Conservation (phyloP, 2,888 invertebrate genomes). For the Synanthedon andrenaeformis region DNA sequence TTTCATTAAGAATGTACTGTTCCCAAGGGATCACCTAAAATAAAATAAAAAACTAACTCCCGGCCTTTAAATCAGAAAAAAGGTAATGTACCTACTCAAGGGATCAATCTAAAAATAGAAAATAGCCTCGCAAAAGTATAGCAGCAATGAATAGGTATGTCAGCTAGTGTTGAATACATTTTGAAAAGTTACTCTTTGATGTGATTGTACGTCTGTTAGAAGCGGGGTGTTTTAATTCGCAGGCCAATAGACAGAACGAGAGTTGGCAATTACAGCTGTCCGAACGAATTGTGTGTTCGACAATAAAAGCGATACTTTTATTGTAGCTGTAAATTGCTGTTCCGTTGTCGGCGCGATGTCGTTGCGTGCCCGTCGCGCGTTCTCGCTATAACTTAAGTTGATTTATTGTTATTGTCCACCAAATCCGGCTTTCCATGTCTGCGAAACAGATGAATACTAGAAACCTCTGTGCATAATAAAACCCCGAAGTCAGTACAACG, state of each 20-base stretch:
- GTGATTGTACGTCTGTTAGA: too few species aligned
- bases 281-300: slow-evolving; percentile 60
- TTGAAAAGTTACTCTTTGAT: too few species aligned
- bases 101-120: too few species aligned
- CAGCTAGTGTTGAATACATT: too few species aligned
- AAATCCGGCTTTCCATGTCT: slow-evolving; percentile 7
- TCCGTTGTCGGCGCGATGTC: slow-evolving; percentile 39
- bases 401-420: slow-evolving; percentile 45
- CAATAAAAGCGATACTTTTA: slow-evolving; percentile 66
- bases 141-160: too few species aligned
- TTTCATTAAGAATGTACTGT: too few species aligned
- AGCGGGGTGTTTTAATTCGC: slow-evolving; percentile 50
- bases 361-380: slow-evolving; percentile 31
- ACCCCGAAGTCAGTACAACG: too few species aligned
- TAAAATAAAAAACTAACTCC: too few species aligned
- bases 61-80: too few species aligned
- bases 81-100: too few species aligned
- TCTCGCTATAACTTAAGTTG: slow-evolving; percentile 30
- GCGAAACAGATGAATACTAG: slow-evolving; percentile 6
- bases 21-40: too few species aligned
- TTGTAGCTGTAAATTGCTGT: slow-evolving; percentile 55
- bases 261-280: slow-evolving; percentile 64
- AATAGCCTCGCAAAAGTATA: too few species aligned
- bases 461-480: background rate
- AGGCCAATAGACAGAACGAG: slow-evolving; percentile 55